Conservation (phyloP, 37 sponge, comb jelly and placozoan genomes). For the Tethya wilhelma region DNA sequence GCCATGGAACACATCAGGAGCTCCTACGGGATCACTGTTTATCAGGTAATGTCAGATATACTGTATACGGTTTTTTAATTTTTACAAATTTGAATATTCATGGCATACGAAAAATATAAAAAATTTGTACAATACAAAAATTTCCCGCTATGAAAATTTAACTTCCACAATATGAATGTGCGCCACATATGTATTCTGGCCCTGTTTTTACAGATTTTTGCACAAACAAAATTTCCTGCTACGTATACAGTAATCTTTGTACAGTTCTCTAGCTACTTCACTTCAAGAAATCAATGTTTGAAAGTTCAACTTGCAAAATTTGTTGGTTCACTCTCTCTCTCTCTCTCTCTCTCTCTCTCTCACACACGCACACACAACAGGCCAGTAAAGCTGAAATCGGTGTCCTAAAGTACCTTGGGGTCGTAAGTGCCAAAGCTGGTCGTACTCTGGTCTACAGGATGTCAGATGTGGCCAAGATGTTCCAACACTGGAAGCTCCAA, state of each 20-base stretch:
- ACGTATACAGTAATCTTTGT: neutral
- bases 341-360: neutral
- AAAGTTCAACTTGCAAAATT: neutral
- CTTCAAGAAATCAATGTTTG: no score
- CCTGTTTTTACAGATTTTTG: no score
- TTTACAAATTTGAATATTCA: neutral
- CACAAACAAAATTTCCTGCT: no score
- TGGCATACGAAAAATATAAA: no score
- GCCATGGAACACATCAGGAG: conserved; percentile 43
- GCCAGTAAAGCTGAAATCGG: conserved; percentile 35
- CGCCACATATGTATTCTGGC: neutral
- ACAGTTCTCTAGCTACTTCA: no score
- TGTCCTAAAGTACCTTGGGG: conserved; percentile 41
- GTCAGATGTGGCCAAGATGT: conserved; percentile 56
- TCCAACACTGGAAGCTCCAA: conserved; percentile 37
- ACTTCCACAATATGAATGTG: neutral
- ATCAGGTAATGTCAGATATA: conserved; percentile 15
- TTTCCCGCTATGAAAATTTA: neutral
- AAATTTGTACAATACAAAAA: no score
- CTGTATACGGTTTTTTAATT: neutral
- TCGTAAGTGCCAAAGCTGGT: conserved; percentile 55
- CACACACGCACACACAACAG: no score
- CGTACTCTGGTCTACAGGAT: conserved; percentile 37
- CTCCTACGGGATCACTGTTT: conserved; percentile 41
- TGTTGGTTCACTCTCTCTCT: neutral